Conservation (phyloP, 1,140 invertebrate genomes). For the Ctenoplectra terminalis region DNA sequence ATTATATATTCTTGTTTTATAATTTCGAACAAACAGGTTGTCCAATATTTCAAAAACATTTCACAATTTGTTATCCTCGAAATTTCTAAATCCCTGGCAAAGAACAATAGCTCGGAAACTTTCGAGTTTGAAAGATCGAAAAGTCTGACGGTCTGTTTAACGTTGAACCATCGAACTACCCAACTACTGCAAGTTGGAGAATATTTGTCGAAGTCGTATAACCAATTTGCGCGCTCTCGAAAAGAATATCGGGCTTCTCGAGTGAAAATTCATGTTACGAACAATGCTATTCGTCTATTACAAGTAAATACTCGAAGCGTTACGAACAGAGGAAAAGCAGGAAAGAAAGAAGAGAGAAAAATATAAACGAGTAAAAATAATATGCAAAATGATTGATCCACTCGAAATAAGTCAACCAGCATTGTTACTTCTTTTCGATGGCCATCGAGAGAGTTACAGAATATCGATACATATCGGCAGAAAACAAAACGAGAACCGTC, state of each 20-base stretch:
- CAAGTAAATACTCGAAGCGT: background rate
- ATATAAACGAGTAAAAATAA: too few species aligned
- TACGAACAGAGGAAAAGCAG: background rate
- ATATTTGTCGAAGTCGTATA: background rate
- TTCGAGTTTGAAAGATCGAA: too few species aligned
- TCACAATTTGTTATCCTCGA: too few species aligned
- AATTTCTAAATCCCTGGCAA: too few species aligned
- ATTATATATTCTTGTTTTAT: too few species aligned
- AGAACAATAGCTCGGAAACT: too few species aligned
- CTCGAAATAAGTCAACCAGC: background rate
- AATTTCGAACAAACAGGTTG: too few species aligned
- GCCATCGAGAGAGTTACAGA: background rate
- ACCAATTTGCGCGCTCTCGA: background rate
- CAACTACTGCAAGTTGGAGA: background rate
- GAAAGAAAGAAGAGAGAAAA: background rate
- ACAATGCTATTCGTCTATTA: background rate
- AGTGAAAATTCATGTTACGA: too few species aligned
- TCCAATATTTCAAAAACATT: too few species aligned
- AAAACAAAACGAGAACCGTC: background rate
- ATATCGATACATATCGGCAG: background rate
- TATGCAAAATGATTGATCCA: background rate
- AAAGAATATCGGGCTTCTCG: background rate
- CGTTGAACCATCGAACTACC: too few species aligned
- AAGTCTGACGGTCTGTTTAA: background rate
- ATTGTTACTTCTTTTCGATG: background rate